Conservation (phyloP, 2,888 invertebrate species). For the Orchestes rusci region DNA sequence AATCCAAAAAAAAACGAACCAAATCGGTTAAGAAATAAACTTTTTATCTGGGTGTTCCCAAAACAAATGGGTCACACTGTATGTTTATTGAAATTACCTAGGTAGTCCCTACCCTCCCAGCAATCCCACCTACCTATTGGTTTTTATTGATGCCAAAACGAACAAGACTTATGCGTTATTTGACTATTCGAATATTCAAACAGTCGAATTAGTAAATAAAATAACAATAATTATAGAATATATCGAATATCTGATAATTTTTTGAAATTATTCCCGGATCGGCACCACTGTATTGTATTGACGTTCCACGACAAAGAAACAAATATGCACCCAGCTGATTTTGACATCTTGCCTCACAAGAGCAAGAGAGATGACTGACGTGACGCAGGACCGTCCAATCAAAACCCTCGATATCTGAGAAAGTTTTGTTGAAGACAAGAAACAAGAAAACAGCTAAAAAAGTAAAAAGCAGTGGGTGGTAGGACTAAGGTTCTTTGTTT, state of each 20-base stretch:
- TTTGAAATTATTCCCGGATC: not conserved
- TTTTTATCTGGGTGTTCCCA: no score
- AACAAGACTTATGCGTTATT: no score
- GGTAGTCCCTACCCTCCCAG: no score
- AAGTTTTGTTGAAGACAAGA: not conserved
- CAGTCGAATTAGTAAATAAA: no score
- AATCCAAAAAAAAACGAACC: no score
- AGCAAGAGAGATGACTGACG: constrained; percentile 6
- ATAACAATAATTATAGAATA: no score
- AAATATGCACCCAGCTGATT: constrained; percentile 18
- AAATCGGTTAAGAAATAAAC: no score
- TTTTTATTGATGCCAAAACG: no score
- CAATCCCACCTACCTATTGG: no score
- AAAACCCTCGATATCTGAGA: constrained; percentile 5
- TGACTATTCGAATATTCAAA: no score
- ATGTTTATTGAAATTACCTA: no score
- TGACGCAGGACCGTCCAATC: constrained; percentile 6
- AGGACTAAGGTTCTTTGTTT: constrained; percentile 22
- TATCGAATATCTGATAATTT: not conserved
- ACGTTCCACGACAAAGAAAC: constrained; percentile 11
- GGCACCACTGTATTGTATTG: constrained; percentile 15
- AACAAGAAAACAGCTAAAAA: constrained; percentile 3
- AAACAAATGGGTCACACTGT: no score
- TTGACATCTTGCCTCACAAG: constrained; percentile 2
- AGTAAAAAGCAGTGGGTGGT: constrained; percentile 16